Percentiles rank a stretch among this genome's conserved stretches.
These are phyloP conservation scores for Cyphomyrmex costatus DNA, from an alignment of 1,140 invertebrate genomes.

Conservation along the genomic window DNA sequence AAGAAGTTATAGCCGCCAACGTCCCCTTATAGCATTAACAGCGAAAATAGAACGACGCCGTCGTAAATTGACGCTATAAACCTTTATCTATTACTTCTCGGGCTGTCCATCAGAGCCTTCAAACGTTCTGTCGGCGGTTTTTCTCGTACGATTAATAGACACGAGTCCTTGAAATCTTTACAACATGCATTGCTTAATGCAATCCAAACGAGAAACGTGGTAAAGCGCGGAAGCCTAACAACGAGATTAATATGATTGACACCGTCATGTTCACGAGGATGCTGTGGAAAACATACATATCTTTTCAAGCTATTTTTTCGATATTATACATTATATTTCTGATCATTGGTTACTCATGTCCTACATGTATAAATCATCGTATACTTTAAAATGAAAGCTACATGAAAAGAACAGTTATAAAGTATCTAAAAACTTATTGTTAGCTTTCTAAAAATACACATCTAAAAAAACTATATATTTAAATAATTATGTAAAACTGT, in stretches of 20 bases:
- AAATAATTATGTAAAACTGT: too few species aligned
- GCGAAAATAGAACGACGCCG: conserved; percentile 15
- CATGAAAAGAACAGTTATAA: too few species aligned
- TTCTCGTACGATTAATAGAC: conserved; percentile 32
- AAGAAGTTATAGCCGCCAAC: background rate
- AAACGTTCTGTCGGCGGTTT: conserved; percentile 20
- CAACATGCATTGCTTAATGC: conserved; percentile 4
- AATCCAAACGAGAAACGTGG: background rate
- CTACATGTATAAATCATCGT: background rate
- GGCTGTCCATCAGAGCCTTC: conserved; percentile 7
- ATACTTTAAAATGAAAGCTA: background rate
- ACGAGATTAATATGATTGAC: background rate
- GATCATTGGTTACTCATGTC: background rate
- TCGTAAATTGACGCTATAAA: conserved; percentile 7
- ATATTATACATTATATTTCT: background rate
- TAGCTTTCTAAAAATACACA: too few species aligned
- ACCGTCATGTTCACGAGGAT: background rate
- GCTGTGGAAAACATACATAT: background rate
- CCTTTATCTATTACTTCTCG: conserved; percentile 31
- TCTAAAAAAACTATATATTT: background rate
- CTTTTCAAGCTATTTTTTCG: background rate
- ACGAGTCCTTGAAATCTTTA: conserved; percentile 30
- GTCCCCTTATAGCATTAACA: conserved; percentile 17
- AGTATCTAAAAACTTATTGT: too few species aligned
- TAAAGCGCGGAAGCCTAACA: background rate